These are phyloP conservation scores for Probaryconus sp. DNA, from an alignment of 1,140 invertebrate genomes.

Conservation along the genomic window DNA sequence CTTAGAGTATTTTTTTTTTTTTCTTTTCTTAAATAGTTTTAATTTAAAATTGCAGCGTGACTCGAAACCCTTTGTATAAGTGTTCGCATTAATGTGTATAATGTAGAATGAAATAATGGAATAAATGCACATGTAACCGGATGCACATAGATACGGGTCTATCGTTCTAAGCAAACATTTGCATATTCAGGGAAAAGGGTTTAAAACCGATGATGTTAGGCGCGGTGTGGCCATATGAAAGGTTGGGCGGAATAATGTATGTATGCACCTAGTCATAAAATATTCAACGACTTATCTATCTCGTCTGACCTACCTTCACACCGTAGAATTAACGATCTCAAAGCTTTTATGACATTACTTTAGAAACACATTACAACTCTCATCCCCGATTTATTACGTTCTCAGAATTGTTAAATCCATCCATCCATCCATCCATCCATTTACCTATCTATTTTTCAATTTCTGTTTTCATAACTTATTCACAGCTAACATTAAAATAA, in stretches of 20 bases:
- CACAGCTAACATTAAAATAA: constrained; percentile 25
- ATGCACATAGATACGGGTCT: constrained; percentile 55
- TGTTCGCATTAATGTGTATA: constrained; percentile 17
- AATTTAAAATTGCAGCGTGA: too few relatives aligned
- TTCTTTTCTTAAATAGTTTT: too few relatives aligned
- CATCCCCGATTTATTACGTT: constrained; percentile 26
- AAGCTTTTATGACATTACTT: constrained; percentile 59
- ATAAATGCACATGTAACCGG: constrained; percentile 50
- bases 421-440: too few relatives aligned
- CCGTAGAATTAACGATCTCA: constrained; percentile 68
- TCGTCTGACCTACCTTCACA: constrained; percentile 55
- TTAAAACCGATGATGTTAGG: constrained; percentile 41
- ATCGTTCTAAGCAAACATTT: constrained; percentile 60
- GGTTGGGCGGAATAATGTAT: constrained; percentile 49
- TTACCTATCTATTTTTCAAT: constrained; percentile 32
- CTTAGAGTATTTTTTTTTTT: too few relatives aligned
- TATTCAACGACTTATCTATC: constrained; percentile 56
- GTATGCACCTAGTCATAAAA: constrained; percentile 48
- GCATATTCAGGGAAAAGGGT: constrained; percentile 54
- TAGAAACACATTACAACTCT: constrained; percentile 23
- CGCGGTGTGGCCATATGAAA: constrained; percentile 37
- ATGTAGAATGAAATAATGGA: constrained; percentile 40
- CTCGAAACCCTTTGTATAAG: constrained; percentile 12
- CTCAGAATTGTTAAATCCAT: constrained; percentile 27
- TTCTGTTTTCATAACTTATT: constrained; percentile 36